These are phyloP conservation scores for Cheirogaleus medius DNA, from an alignment of 2,113 vertebrate species.

Conservation along the genomic window DNA sequence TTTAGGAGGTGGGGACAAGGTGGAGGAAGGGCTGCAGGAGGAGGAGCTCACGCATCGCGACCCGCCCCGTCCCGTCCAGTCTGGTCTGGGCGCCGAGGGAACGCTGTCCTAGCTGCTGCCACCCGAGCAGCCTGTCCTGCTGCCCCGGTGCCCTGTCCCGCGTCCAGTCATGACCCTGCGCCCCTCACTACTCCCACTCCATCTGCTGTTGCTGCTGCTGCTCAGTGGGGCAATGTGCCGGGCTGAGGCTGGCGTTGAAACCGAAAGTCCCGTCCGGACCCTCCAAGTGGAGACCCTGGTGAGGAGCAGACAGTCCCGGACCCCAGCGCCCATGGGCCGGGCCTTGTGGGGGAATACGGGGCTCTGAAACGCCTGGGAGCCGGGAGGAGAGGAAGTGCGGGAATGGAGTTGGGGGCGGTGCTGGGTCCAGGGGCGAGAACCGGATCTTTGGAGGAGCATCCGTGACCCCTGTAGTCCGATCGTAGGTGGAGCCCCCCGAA, in stretches of 20 bases:
- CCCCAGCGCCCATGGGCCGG: background rate
- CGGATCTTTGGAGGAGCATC: background rate
- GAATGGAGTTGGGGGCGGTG: background rate
- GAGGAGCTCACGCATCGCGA: slow-evolving; percentile 57
- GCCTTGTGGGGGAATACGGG: background rate
- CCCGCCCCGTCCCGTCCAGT: slow-evolving; percentile 53
- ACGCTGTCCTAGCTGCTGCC: background rate
- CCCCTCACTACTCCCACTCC: background rate
- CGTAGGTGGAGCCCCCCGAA: slow-evolving; percentile 82
- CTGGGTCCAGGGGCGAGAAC: background rate
- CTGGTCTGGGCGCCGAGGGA: slow-evolving; percentile 18
- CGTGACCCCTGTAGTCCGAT: background rate
- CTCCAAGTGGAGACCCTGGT: slow-evolving; percentile 85
- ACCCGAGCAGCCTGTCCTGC: background rate
- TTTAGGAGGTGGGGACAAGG: slow-evolving; percentile 68
- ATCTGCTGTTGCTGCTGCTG: slow-evolving; percentile 65
- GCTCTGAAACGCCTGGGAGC: background rate
- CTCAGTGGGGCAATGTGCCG: slow-evolving; percentile 21
- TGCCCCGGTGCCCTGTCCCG: background rate
- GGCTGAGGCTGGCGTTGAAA: slow-evolving; percentile 65
- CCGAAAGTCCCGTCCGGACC: slow-evolving; percentile 75
- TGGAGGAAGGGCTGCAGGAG: slow-evolving; percentile 58
- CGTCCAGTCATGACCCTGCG: slow-evolving; percentile 49
- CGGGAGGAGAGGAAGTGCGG: background rate
- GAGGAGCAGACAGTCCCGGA: slow-evolving; percentile 35